Evolutionary conservation across 2,113 vertebrate genomes (phyloP), one percentile per base, ranked within the genome.

Genomic region (Eurystomus gularis): DNA sequence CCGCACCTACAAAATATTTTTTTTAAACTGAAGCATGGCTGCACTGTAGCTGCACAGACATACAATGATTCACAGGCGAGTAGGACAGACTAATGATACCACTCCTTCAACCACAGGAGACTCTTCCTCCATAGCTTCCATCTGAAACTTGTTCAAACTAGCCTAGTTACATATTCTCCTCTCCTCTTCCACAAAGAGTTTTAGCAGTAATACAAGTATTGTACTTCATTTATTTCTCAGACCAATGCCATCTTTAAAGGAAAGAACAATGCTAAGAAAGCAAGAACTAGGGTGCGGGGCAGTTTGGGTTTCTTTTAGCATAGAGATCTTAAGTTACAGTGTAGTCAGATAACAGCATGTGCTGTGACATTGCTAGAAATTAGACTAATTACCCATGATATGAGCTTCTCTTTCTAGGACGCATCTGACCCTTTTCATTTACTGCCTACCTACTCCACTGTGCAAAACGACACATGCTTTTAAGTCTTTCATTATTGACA

Each of bases 1-100:
- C 88, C 98, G 98, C 91, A 99, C 98, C 99, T 99, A 98, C 72
- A 98, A 98, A 97, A 88, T 8, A 88, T 66, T 44, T 51, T n/a
- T n/a, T 57, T 31, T 20, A 48, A 5, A 31, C 0, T 82, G 16
- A 73, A 61, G 16, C 1, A 2, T 9, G 17, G 26, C 44, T 37
- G 12, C 21, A 28, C 21, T 60, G 55, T 3, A 81, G 19, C 29
- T 14, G 2, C 73, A 77, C 13, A 94, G 37, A 82, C 78, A 80
- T 15, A 88, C 40, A 87, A 2, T 13, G 37, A 42, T 18, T 79
- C 81, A 91, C 3, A 49, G 31, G 8, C 1, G 2, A 3, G 7
- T 1, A 60, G 26, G 33, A 33, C 44, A 68, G 37, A 37, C 17
- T 8, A 60, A 33, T 0, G 2, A 49, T 24, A 68, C 25, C 33